These are phyloP conservation scores for Steinernema carpocapsae DNA, from an alignment of 2,888 invertebrate species.

Conservation along the genomic window DNA sequence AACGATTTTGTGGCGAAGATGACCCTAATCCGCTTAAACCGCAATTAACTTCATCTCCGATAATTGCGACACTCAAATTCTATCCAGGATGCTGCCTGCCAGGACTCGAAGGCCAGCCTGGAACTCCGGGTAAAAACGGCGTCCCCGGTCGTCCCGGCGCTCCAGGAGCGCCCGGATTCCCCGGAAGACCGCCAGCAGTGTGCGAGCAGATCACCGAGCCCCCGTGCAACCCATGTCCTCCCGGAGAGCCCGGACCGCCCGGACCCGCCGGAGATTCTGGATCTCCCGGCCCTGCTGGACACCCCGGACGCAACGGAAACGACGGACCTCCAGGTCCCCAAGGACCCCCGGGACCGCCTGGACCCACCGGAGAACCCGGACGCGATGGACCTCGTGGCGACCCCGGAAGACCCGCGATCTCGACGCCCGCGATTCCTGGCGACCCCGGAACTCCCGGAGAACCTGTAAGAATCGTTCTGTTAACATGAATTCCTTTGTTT, in stretches of 20 bases:
- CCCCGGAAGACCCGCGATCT: conserved; percentile 67
- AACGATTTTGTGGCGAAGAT: not conserved
- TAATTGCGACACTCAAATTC: not conserved
- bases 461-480: conserved; percentile 44
- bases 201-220: conserved; percentile 68
- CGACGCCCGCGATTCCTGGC: conserved; percentile 68
- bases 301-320: conserved; percentile 66
- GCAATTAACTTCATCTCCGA: not conserved
- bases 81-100: conserved; percentile 65
- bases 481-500: not conserved
- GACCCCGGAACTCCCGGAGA: conserved; percentile 68
- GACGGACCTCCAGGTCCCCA: conserved; percentile 64
- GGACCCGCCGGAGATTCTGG: conserved; percentile 40
- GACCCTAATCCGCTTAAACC: not conserved
- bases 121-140: conserved; percentile 65
- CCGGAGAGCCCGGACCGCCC: conserved; percentile 66
- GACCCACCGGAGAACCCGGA: conserved; percentile 44
- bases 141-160: conserved; percentile 67
- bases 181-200: conserved; percentile 67
- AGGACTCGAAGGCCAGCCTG: conserved; percentile 62
- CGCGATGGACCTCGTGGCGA: conserved; percentile 67
- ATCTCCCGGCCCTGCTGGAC: conserved; percentile 50
- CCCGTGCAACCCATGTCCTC: conserved; percentile 67
- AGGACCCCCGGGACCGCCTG: conserved; percentile 60
- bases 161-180: conserved; percentile 67